Evolutionary conservation across 2,797 vertebrate species (phyloP), one percentile per base, ranked within the genome.

Genomic region (Pantherophis vulpinus): DNA sequence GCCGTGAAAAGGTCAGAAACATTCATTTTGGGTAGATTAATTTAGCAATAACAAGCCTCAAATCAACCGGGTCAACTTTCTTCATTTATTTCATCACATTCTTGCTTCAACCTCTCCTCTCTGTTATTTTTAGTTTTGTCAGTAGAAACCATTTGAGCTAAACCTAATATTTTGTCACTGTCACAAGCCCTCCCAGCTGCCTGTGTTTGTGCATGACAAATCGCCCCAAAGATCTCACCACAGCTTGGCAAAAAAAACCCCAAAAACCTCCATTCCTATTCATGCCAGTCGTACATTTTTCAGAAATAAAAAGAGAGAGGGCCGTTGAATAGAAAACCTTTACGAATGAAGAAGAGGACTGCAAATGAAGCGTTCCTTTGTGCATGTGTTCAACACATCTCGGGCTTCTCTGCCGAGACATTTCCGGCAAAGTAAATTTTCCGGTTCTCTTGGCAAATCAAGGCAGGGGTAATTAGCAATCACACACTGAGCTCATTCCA

Each of bases 1-100:
- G 63, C 58, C 91, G 54, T 90, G 93, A 86, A 95, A 91, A 83
- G 32, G 91, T 93, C 74, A 90, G 66, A 60, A 92, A 25, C 74
- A 60, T 16, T 79, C 37, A 32, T 89, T n/a, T 89, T 60, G 8
- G 42, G 74, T 32, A 23, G 56, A 27, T 83, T 79, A 13, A 42
- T n/a, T 88, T 27, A 54, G 55, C 56, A 89, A 32, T 47, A 60
- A 79, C 83, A 91, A 90, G 58, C 18, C 86, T 25, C 54, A 16
- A 47, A 87, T 83, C 20, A 94, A 93, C 92, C 20, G 10, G 63
- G 18, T 70, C 89, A 89, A 54, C 89, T 23, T 55, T 58, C 56
- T 32, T 56, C 54, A 10, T 42, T 90, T 54, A 42, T 7, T 56
- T 10, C 55, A 5, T 32, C n/a, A 20, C 18, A 14, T 88, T 56